These are phyloP conservation scores for Aethes cnicana DNA, from an alignment of 2,888 invertebrate species.

Conservation along the genomic window DNA sequence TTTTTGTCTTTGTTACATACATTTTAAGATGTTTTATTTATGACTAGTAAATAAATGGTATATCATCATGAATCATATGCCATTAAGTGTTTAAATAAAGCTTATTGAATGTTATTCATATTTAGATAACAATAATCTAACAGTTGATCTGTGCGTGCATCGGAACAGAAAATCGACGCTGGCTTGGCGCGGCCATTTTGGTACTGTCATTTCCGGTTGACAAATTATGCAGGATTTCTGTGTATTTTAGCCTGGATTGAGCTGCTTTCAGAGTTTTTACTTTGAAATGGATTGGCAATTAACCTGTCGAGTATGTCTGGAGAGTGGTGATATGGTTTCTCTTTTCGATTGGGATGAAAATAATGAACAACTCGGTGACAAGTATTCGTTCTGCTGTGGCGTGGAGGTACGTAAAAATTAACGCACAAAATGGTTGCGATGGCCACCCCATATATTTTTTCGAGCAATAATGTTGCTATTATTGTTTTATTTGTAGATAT, in stretches of 20 bases:
- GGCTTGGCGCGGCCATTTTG: slow-evolving; percentile 51
- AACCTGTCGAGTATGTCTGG: slow-evolving; percentile 77
- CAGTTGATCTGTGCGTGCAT: slow-evolving; percentile 36
- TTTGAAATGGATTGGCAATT: slow-evolving; percentile 79
- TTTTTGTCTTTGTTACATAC: no score
- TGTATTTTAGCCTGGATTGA: slow-evolving; percentile 39
- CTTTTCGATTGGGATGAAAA: slow-evolving; percentile 81
- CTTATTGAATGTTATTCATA: no score
- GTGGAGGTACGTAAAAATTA: slow-evolving; percentile 77
- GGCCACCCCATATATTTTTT: slow-evolving; percentile 79
- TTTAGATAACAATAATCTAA: no score
- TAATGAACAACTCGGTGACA: slow-evolving; percentile 79
- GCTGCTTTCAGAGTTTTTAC: slow-evolving; percentile 31
- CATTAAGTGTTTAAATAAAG: no score
- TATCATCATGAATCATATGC: no score
- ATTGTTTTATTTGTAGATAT: slow-evolving; percentile 63
- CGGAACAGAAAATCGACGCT: slow-evolving; percentile 40
- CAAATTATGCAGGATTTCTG: slow-evolving; percentile 51
- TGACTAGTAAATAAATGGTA: no score
- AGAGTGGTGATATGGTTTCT: slow-evolving; percentile 79
- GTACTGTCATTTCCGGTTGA: slow-evolving; percentile 56
- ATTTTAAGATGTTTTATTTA: no score
- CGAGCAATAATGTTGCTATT: slow-evolving; percentile 79
- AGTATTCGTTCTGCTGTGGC: slow-evolving; percentile 75
- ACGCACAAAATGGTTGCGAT: slow-evolving; percentile 80